Percentiles rank a stretch among this genome's conserved stretches.
These are phyloP conservation scores for Zosterops japonicus DNA, from an alignment of 2,113 vertebrate species.

Conservation along the genomic window DNA sequence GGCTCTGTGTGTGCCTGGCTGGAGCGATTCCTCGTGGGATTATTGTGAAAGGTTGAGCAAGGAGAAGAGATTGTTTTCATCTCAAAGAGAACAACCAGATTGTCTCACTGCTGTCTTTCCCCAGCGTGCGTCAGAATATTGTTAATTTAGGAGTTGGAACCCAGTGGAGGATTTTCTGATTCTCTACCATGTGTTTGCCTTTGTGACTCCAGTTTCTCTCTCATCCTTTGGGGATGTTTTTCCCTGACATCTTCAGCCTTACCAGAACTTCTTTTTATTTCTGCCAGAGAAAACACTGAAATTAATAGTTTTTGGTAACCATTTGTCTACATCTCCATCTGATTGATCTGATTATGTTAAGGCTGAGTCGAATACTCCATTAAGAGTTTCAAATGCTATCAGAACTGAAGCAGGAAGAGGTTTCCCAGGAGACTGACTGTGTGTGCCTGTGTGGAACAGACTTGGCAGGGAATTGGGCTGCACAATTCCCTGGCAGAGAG, in stretches of 20 bases:
- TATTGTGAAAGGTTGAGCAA: neutral
- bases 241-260: neutral
- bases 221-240: neutral
- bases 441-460: neutral
- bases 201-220: constrained; percentile 4
- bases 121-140: neutral
- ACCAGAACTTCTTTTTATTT: neutral
- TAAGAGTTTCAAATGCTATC: neutral
- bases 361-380: neutral
- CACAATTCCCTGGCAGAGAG: neutral
- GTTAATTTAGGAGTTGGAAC: constrained; percentile 17
- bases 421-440: neutral
- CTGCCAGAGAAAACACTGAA: neutral
- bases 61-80: constrained; percentile 1
- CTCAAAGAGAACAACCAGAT: neutral
- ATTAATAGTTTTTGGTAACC: neutral
- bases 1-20: neutral
- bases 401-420: neutral
- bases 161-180: neutral
- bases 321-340: neutral
- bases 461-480: neutral
- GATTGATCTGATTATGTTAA: neutral
- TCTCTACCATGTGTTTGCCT: constrained; percentile 21
- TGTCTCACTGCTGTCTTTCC: neutral
- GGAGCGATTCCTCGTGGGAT: neutral